Conservation (phyloP, 2,113 vertebrate genomes). For the Erpornis zantholeuca region DNA sequence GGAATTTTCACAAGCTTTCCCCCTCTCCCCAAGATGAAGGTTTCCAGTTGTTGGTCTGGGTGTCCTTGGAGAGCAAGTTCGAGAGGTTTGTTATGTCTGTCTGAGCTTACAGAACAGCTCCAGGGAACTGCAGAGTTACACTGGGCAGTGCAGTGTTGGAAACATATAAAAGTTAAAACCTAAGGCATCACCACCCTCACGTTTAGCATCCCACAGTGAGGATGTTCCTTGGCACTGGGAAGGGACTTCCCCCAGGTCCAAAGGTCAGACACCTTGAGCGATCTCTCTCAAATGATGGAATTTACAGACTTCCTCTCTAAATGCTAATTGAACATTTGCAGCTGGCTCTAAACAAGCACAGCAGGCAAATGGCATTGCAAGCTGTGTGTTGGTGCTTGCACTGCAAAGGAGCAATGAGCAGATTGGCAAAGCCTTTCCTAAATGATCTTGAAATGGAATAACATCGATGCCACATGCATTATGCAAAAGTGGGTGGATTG, state of each 20-base stretch:
- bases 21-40: no score
- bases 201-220: neutral
- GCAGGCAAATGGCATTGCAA: neutral
- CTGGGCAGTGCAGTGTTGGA: no score
- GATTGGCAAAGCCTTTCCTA: neutral
- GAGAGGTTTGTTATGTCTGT: no score
- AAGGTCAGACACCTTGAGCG: no score
- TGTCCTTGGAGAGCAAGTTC: no score
- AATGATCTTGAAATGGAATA: conserved; percentile 35
- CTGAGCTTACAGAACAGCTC: no score
- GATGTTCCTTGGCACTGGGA: fast-evolving
- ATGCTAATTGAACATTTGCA: neutral
- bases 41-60: no score
- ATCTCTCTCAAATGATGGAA: neutral
- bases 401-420: neutral
- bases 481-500: conserved; percentile 51
- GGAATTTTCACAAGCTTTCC: no score
- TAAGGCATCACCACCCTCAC: no score
- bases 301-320: neutral
- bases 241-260: neutral
- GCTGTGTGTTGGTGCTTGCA: neutral
- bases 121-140: no score
- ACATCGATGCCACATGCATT: conserved; percentile 43
- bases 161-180: no score
- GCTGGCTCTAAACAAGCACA: neutral